phyloP scores from a whole-genome alignment of 2,797 vertebrate genomes.

The Galaxias olidus region DNA sequence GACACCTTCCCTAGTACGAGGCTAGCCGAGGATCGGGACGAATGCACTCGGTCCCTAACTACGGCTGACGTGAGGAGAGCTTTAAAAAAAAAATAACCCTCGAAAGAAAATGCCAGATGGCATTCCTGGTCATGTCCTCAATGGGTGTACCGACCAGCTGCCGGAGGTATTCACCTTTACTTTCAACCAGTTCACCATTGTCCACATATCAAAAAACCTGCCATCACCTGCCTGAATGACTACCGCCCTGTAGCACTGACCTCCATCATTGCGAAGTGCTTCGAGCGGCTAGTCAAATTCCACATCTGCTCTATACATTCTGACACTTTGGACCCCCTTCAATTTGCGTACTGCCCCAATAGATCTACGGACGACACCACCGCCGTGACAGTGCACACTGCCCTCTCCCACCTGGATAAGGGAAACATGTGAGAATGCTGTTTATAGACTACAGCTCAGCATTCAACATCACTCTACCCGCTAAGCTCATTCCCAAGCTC shows the following conservation, averaged over 20 bases:
- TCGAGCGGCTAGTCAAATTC: background rate
- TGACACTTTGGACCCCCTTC: background rate
- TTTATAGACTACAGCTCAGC: no score
- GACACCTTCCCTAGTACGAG: conserved; percentile 22
- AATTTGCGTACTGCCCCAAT: background rate
- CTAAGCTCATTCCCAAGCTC: background rate
- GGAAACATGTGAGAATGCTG: background rate
- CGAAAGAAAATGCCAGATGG: conserved; percentile 3
- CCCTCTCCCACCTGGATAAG: background rate
- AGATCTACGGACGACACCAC: background rate
- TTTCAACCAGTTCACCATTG: conserved; percentile 6
- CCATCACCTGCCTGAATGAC: conserved; percentile 1
- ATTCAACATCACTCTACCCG: background rate
- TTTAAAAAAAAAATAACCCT: background rate
- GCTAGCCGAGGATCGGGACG: background rate
- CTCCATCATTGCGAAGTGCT: background rate
- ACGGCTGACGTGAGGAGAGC: background rate
- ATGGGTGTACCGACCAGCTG: background rate
- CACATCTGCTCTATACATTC: no score
- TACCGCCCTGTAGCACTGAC: no score
- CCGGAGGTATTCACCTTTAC: background rate
- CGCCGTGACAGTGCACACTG: background rate
- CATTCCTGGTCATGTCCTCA: conserved; percentile 3
- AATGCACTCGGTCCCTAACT: background rate
- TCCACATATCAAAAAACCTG: conserved; percentile 1